Base-by-base conservation (phyloP, 1,140 invertebrate species). In the Drosophila cardini region DNA sequence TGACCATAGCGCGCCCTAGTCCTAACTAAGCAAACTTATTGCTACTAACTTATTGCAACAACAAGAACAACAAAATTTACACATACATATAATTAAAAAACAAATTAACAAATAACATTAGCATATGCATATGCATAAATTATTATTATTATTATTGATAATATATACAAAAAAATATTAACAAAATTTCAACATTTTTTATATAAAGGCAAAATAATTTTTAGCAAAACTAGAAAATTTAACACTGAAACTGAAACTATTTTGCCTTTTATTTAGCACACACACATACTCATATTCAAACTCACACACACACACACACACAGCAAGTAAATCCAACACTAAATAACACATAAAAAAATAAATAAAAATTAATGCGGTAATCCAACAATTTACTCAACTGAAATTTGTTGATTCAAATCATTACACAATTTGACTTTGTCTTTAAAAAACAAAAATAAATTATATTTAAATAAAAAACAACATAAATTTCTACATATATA, bases 1-100 rank as follows among this genome's bases (percentile, higher is more conserved):
- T 79, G 80, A 78, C 74, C 70, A 82, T 84, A 80, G 58, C 72
- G 80, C 72, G 67, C 76, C 76, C 80, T 83, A 76, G 56, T 55
- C 60, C 63, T 63, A 71, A 45, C 48, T 67, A 78, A 79, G 43
- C 58, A 57, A 69, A 67, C 68, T 77, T 6, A 26, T 72, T 68
- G 60, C 58, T 48, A 30, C 30, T 21, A 38, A 15, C 21, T 26
- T 26, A 26, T 26, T 26, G 21, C 21, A 26, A 60, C 36, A 56
- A 42, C 13, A 53, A 61, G 16, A 69, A 45, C n/a, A 43, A 46
- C 52, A 71, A 62, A 71, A 62, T 57, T 75, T 52, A 71, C 40
- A 62, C 56, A 60, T 48, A 53, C 5, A 26, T 26, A 58, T 34
- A 72, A 61, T 40, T n/a, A 68, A 46, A n/a, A n/a, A n/a, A n/a